Base-by-base conservation (phyloP, 2,888 invertebrate species). In the Synanthedon vespiformis region DNA sequence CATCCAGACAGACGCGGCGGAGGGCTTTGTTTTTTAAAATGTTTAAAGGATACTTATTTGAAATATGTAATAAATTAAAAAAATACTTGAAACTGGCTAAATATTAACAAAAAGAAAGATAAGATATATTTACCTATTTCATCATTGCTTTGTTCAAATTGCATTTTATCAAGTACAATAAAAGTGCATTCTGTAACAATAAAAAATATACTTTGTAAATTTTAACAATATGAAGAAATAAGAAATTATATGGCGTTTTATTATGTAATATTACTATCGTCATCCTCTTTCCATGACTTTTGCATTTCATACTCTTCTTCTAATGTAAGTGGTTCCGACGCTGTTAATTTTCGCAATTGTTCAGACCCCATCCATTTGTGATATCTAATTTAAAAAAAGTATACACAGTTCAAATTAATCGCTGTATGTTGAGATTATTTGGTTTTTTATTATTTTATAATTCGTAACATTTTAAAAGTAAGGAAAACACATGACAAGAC, bases 241-340 rank as follows among this genome's bases (percentile, higher is more conserved):
- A 34, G 2, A 34, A n/a, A 34, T 2, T 34, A 34, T 8, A 83
- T 18, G 8, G 18, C 10, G 16, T 16, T 3, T 5, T n/a, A 8
- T 13, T 12, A 40, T 11, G 11, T 34, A 50, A 50, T n/a, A 22
- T 77, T 86, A 95, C 95, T 98, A 64, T 97, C 93, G 63, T 93
- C 91, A 88, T 98, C 98, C 51, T 91, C 85, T 52, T 90, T 85
- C 98, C 98, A 99, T 18, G 92, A 91, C 66, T 89, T 86, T 80
- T 98, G 98, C 98, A 98, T 98, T 61, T 90, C 88, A 85, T 93
- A 97, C 84, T 99, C 99, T 74, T 97, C 91, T 52, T 93, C 90
- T 48, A 98, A 73, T 0, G 92, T 90, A 49, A 99, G 81, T 2
- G 94, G 93, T 70, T 97, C 95, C 0, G 98, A 98, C 5, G 94